A percentile compares a stretch with the other conserved stretches of the same genome.
phyloP scores from a whole-genome alignment of 1,140 invertebrate species.

The Drosophila subobscura region DNA sequence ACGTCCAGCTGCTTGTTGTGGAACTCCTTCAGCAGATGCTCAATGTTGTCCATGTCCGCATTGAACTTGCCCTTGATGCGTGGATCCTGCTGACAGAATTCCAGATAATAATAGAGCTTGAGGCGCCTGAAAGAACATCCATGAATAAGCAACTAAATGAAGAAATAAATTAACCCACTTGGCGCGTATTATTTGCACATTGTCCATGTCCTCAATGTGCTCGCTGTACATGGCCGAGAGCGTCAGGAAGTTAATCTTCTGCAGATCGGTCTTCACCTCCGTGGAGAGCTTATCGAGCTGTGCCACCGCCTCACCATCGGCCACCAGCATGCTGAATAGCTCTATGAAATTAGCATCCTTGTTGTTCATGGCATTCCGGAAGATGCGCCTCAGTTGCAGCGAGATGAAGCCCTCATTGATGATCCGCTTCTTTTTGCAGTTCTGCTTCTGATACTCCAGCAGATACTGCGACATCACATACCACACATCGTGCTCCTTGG shows the following conservation, averaged over 20 bases:
- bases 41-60: slow-evolving; percentile 73
- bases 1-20: slow-evolving; percentile 74
- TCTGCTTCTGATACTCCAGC: slow-evolving; percentile 65
- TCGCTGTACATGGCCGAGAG: slow-evolving; percentile 78
- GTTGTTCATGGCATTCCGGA: slow-evolving; percentile 64
- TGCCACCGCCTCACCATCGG: slow-evolving; percentile 50
- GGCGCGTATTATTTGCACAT: slow-evolving; percentile 54
- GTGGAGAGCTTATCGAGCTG: slow-evolving; percentile 59
- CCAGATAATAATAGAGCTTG: slow-evolving; percentile 77
- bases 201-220: slow-evolving; percentile 55
- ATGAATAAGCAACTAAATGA: neutral
- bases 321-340: slow-evolving; percentile 68
- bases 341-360: slow-evolving; percentile 75
- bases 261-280: slow-evolving; percentile 73
- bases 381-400: slow-evolving; percentile 64
- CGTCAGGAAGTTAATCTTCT: slow-evolving; percentile 72
- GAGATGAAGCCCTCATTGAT: slow-evolving; percentile 72
- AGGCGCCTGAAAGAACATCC: slow-evolving; percentile 52
- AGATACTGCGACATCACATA: slow-evolving; percentile 76
- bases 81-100: slow-evolving; percentile 78
- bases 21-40: slow-evolving; percentile 74
- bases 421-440: slow-evolving; percentile 56
- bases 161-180: slow-evolving; percentile 43
- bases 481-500: slow-evolving; percentile 73
- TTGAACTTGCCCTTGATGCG: slow-evolving; percentile 69